Conservation (phyloP, 2,113 vertebrate species). For the Papio anubis region DNA sequence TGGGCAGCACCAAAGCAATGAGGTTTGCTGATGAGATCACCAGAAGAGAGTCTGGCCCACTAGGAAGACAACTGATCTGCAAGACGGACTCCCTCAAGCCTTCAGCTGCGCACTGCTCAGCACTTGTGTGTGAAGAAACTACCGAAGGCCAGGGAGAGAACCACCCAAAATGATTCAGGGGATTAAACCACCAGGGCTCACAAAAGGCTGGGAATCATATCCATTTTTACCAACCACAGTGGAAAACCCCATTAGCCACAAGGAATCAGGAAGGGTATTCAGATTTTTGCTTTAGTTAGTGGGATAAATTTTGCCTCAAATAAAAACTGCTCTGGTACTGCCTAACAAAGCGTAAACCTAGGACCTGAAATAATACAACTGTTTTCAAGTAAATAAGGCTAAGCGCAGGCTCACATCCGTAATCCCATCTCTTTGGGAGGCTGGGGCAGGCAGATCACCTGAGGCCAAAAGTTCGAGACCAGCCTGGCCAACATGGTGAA, state of each 20-base stretch:
- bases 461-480: too few relatives aligned
- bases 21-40: background rate
- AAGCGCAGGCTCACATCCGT: background rate
- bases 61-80: background rate
- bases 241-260: background rate
- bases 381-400: background rate
- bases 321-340: conserved; percentile 17
- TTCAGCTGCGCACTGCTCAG: background rate
- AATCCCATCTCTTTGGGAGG: background rate
- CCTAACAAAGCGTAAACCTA: background rate
- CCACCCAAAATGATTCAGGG: background rate
- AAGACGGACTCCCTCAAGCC: background rate
- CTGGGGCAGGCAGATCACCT: too few relatives aligned
- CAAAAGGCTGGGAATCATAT: background rate
- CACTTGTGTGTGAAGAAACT: background rate
- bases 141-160: background rate
- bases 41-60: background rate
- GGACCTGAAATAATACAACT: background rate
- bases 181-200: background rate
- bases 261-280: background rate
- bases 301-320: conserved; percentile 4
- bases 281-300: background rate
- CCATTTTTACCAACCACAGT: background rate
- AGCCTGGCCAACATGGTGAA: background rate
- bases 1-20: background rate